phyloP scores from a whole-genome alignment of 2,888 invertebrate genomes.

The Ophion ventricosus region DNA sequence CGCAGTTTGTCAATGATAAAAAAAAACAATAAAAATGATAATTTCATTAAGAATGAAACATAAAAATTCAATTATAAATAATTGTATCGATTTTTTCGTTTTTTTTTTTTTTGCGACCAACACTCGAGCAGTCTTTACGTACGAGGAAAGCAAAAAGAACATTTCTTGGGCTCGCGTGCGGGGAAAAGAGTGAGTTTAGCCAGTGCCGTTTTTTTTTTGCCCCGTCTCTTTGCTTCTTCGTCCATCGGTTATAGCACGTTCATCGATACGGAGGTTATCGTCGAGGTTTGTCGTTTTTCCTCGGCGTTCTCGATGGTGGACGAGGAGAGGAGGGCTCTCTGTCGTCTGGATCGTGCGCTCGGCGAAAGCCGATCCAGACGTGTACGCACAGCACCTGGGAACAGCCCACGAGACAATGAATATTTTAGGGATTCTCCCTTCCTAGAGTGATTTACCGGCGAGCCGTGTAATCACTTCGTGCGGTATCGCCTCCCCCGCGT shows the following conservation, averaged over 20 bases:
- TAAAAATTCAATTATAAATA: too few relatives aligned
- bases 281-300: not conserved
- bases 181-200: not conserved
- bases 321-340: constrained; percentile 5
- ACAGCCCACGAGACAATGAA: constrained; percentile 68
- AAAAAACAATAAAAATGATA: too few relatives aligned
- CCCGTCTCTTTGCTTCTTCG: not conserved
- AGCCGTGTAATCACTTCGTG: constrained; percentile 3
- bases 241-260: not conserved
- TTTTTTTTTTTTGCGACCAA: too few relatives aligned
- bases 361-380: constrained; percentile 11
- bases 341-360: constrained; percentile 11
- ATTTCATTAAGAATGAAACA: too few relatives aligned
- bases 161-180: too few relatives aligned
- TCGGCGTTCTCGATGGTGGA: not conserved
- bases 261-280: not conserved
- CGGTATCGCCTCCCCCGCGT: constrained; percentile 10
- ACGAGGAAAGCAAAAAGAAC: too few relatives aligned
- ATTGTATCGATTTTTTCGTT: too few relatives aligned
- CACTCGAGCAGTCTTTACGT: too few relatives aligned
- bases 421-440: constrained; percentile 68
- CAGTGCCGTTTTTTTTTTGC: not conserved
- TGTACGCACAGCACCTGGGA: constrained; percentile 54
- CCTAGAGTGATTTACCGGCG: constrained; percentile 52
- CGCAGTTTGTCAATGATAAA: too few relatives aligned